Base-by-base conservation (phyloP, 2,113 vertebrate genomes). In the Xiphorhynchus elegans region DNA sequence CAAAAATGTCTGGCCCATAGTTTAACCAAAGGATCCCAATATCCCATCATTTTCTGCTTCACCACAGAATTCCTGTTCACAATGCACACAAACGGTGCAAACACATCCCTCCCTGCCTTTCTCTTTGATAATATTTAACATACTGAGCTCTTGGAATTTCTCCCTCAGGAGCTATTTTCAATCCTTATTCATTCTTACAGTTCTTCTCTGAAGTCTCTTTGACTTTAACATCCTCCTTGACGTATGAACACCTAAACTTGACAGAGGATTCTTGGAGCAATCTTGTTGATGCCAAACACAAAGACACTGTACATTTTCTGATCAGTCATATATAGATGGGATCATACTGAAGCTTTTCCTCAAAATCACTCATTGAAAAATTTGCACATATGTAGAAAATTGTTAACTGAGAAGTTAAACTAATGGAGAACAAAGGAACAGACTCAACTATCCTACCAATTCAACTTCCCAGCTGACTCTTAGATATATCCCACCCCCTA, bases 61-160 rank as follows among this genome's bases (percentile, higher is more conserved):
- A 74, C 47, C 64, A 49, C 4, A 82, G 55, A 63, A 31, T 18
- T 80, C 47, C 77, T 77, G 29, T 59, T 94, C 75, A 79, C 47
- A 81, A 35, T 17, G 39, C 10, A 9, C 9, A 82, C 18, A 9
- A 91, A 70, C 8, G 12, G 4, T 31, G 35, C 37, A 47, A 78
- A 56, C 39, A 46, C 60, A 63, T 49, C 25, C 67, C 52, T 79
- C 77, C 58, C 64, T 67, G 42, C 58, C 37, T 11, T 74, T 50
- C n/a, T 84, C 53, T 82, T 55, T 78, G 59, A 74, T 87, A 84
- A 79, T 69, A 87, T 84, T 90, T 88, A 91, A 91, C 35, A 84
- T 23, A 80, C 3, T 52, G 31, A 86, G 82, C 59, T 81, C 70
- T 73, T 85, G 13, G 31, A 94, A 94, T 77, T 44, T 88, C 67